Percentiles rank a stretch among this genome's conserved stretches.
Evolutionary conservation across 2,888 invertebrate genomes (phyloP).

Genomic region (Geotrupes spiniger): DNA sequence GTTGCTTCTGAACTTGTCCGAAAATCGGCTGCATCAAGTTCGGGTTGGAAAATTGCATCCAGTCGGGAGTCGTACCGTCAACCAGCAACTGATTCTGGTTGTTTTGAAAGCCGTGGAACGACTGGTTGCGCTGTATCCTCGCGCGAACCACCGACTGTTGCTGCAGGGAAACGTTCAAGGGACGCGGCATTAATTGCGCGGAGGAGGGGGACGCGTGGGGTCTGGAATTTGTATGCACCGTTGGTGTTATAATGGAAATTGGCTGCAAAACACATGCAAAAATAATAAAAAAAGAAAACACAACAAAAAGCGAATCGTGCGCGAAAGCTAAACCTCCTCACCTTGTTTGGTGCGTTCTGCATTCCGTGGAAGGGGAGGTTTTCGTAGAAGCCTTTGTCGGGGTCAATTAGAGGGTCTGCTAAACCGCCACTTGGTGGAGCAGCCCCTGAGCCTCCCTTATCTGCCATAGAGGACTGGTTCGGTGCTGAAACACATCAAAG

Average conservation of each 20-base stretch:
- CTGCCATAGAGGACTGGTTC: conserved; percentile 54
- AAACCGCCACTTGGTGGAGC: conserved; percentile 50
- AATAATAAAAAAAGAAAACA: conserved; percentile 37
- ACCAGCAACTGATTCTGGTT: not conserved
- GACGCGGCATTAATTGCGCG: too few relatives aligned
- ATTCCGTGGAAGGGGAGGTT: conserved; percentile 94
- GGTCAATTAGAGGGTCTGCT: conserved; percentile 70
- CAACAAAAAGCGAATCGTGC: conserved; percentile 18
- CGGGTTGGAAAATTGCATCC: conserved; percentile 22
- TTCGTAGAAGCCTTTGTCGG: conserved; percentile 85
- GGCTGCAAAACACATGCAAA: conserved; percentile 53
- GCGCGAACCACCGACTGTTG: conserved; percentile 25
- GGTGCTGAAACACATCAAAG: conserved; percentile 44
- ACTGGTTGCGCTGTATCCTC: conserved; percentile 43
- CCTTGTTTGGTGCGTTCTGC: conserved; percentile 92
- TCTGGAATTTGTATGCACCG: conserved; percentile 39
- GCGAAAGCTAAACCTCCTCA: conserved; percentile 48
- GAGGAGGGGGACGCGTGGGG: too few relatives aligned
- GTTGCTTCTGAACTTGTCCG: too few relatives aligned
- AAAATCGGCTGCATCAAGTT: conserved; percentile 15
- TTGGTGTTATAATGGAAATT: conserved; percentile 60
- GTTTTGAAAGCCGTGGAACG: conserved; percentile 46
- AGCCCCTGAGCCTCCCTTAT: conserved; percentile 52
- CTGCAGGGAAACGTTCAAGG: conserved; percentile 9
- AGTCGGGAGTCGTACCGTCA: too few relatives aligned